Base-by-base conservation (phyloP, 2,113 vertebrate genomes). In the Phrynosoma blainvillii region DNA sequence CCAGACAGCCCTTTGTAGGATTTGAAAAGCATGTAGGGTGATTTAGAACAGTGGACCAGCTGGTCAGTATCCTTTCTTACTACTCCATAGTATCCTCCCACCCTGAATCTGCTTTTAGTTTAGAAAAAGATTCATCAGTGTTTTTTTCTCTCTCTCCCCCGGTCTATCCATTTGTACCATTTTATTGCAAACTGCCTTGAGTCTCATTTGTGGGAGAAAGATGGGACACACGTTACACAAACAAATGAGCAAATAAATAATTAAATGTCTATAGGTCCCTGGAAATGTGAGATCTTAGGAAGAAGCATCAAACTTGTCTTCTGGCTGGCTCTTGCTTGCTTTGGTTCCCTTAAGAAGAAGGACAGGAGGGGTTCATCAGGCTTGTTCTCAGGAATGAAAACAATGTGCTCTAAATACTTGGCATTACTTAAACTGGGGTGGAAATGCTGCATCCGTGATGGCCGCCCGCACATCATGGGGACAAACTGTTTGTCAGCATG, bases 341-440 rank as follows among this genome's bases (percentile, higher is more conserved):
- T 54, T 25, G 32, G 27, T 23, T 1, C 27, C 36, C 80, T 70
- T 54, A 73, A 56, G 16, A 23, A 32, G 62, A 84, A 30, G 62
- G 52, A 13, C 52, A 47, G 74, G 13, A 65, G 36, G 30, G 16
- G 25, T 32, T 12, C 14, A 78, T 83, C 56, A 59, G 30, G 30
- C 36, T 25, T 65, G 75, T 47, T 27, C 65, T 36, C 66, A 62
- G 40, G 80, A 90, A 84, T 87, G 76, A 65, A 82, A 86, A 62
- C 79, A 84, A 88, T 73, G 89, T 2, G 7, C 12, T 30, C 52
- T 18, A n/a, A 36, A 88, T 79, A 21, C 65, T n/a, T 85, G 70
- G 54, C 18, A 40, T 65, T 47, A 10, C 62, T 79, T 71, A 65
- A 20, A 21, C 27, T 40, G 20, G n/a, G 36, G 14, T 36, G 36